Conservation (phyloP, 2,113 vertebrate genomes). For the Vicugna pacos region DNA sequence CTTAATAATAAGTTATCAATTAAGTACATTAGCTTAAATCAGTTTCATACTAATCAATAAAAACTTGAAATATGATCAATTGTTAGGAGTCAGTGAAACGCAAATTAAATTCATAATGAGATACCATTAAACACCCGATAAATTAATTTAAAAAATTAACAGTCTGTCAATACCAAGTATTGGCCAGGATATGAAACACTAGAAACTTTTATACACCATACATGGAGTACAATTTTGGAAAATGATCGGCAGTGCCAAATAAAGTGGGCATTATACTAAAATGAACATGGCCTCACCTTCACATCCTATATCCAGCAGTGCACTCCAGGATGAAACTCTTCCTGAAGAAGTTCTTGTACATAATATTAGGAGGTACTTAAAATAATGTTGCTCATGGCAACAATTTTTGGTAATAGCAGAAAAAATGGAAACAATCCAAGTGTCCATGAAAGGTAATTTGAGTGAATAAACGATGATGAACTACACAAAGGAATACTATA, state of each 20-base stretch:
- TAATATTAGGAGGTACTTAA: background rate
- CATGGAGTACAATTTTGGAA: background rate
- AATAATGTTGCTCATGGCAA: background rate
- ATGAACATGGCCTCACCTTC: background rate
- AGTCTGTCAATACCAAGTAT: background rate
- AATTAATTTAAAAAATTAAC: background rate
- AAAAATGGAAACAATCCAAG: background rate
- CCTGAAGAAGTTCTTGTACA: background rate
- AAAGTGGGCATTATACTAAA: background rate
- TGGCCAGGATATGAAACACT: background rate
- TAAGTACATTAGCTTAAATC: background rate
- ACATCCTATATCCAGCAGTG: background rate
- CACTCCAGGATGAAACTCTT: background rate
- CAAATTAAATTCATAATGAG: background rate
- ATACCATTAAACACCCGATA: background rate
- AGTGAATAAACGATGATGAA: background rate
- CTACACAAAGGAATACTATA: background rate
- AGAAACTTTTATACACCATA: background rate
- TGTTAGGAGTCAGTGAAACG: slow-evolving; percentile 1
- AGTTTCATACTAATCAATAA: background rate
- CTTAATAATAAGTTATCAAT: background rate
- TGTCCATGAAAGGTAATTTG: background rate
- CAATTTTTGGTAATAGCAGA: background rate
- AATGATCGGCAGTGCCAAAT: background rate
- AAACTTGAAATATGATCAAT: background rate